Evolutionary conservation across 2,888 invertebrate genomes (phyloP), one percentile per base, ranked within the genome.

Genomic region (Vesta saturnalis): DNA sequence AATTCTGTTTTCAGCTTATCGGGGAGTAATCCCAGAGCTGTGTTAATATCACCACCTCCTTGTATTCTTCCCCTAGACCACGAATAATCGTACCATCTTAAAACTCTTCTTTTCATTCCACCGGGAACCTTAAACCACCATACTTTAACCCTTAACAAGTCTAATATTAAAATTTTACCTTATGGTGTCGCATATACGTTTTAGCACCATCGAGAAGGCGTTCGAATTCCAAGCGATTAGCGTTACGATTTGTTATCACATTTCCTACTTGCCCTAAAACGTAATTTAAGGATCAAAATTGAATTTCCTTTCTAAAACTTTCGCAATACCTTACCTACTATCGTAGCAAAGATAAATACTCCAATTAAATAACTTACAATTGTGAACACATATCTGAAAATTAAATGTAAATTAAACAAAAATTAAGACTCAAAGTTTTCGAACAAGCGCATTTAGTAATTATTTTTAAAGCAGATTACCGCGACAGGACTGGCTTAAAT

Each of bases 1-100:
- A 98, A 88, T 84, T 98, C 97, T 39, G 97, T 97, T 88, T 97
- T 97, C 75, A 98, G 89, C 84, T 97, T 98, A 83, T 97, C 97
- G 1, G 97, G 97, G 70, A 98, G 87, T 30, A 97, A 86, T 10
- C 96, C 96, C 60, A 97, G 87, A 1, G 95, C 96, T 0, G 97
- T 96, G 82, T 97, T 97, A 82, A 97, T 97, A 84, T 97, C 97
- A 6, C 96, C 96, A 0, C 96, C 96, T 1, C 97, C 97, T 83
- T 96, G 96, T 78, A 97, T 96, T 59, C 97, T 88, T 4, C 97
- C 97, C 68, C 97, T 88, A 1, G 97, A 97, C 97, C 97, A 97
- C 22, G 97, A 97, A 85, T 98, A 98, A 85, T 97, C 97, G 85
- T 97, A 98, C 97, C 97, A 97, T 5, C 97, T 89, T 30, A 97